A percentile compares a stretch with the other conserved stretches of the same genome.
Evolutionary conservation across 2,113 vertebrate species (phyloP).

Genomic region (Mugil cephalus): DNA sequence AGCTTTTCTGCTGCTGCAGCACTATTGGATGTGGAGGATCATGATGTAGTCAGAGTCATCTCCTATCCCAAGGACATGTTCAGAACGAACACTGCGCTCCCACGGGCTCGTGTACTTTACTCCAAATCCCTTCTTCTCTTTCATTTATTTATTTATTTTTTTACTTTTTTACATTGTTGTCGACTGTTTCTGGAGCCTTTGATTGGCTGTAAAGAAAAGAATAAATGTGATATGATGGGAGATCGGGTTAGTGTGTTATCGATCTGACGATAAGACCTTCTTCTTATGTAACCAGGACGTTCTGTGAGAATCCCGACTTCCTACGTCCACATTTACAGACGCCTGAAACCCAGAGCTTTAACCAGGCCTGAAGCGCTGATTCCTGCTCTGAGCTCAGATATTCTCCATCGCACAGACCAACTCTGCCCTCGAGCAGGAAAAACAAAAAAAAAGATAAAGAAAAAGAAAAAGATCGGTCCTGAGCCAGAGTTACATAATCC

Average conservation of each 20-base stretch:
- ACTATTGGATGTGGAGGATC: conserved; percentile 58
- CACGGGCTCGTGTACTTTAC: conserved; percentile 20
- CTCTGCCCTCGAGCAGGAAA: conserved; percentile 28
- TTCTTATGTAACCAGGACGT: conserved; percentile 40
- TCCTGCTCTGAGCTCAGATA: conserved; percentile 30
- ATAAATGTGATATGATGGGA: background rate
- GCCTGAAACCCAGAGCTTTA: conserved; percentile 37
- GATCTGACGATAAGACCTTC: conserved; percentile 33
- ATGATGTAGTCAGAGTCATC: conserved; percentile 59
- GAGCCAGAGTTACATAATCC: conserved; percentile 18
- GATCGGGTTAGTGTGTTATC: conserved; percentile 33
- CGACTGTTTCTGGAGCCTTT: conserved; percentile 18
- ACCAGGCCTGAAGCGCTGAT: conserved; percentile 44
- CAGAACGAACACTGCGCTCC: conserved; percentile 29
- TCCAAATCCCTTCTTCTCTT: conserved; percentile 11
- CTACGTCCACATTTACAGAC: conserved; percentile 42
- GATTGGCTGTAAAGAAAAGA: conserved; percentile 1
- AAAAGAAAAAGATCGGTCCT: background rate
- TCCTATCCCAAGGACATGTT: conserved; percentile 67
- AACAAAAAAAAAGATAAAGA: background rate
- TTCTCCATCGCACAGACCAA: conserved; percentile 21
- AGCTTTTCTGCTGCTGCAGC: conserved; percentile 59
- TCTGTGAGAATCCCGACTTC: conserved; percentile 44
- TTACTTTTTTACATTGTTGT: conserved; percentile 18
- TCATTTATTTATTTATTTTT: too few species aligned